Base-by-base conservation (phyloP, 2,888 invertebrate genomes). In the Tromatobia lineatoria region DNA sequence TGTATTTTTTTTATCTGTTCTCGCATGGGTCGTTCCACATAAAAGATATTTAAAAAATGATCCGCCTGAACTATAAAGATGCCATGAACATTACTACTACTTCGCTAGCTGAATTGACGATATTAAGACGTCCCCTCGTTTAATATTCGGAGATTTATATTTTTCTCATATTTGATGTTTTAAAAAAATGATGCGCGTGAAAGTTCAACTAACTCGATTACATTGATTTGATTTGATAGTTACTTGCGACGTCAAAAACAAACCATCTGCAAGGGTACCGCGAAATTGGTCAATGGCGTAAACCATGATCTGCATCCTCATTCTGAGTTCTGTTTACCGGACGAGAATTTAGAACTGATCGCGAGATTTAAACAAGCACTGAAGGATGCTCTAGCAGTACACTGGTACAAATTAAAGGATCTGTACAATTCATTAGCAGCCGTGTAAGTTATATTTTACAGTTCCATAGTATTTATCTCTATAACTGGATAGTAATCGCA, bases 201-300 rank as follows among this genome's bases (percentile, higher is more conserved):
- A 34, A 4, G 4, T 7, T 34, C 7, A 34, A 7, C 34, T 34
- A 34, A 34, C 7, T 7, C 34, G 34, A 34, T 7, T 7, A 42
- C 42, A 42, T 47, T 20, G 3, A 45, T 61, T 47, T 80, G 47
- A 74, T 70, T 34, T 74, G 13, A 10, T 50, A 78, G 82, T 74
- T 78, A 82, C n/a, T 47, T 82, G 25, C 82, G 50, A 11, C 78
- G 82, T 50, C 66, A 59, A 45, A 54, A 67, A 1, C 18, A 59
- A 66, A 74, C 34, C 15, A 23, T 78, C 25, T 78, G 82, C 45
- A 67, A 59, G 8, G 78, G 78, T 2, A 73, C 73, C 0, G 78
- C 73, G 18, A 78, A 76, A 42, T 52, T 81, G 3, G 18, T 66
- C 1, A 47, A 76, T 20, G 42, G 45, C 1, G 45, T 38, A 3